These are phyloP conservation scores for Rosalia funebris DNA, from an alignment of 2,888 invertebrate genomes.

Conservation along the genomic window DNA sequence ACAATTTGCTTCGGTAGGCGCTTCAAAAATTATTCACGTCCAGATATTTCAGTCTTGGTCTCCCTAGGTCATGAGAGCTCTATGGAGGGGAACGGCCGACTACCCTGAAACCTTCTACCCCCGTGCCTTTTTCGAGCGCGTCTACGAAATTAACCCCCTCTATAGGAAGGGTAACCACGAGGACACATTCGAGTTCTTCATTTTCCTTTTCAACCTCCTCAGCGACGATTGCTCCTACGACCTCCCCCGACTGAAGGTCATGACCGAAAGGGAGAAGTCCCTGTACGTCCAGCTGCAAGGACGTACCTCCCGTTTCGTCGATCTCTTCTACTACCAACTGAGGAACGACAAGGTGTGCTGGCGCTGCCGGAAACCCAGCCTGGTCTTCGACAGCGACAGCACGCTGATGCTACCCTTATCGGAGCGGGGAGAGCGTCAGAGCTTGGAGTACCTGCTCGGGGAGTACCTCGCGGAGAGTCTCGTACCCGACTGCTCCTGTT, in stretches of 20 bases:
- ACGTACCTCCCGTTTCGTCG: conserved; percentile 53
- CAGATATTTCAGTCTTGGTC: background rate
- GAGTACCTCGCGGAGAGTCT: background rate
- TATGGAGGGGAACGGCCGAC: background rate
- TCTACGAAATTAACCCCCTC: conserved; percentile 46
- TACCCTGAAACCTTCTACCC: background rate
- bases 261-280: conserved; percentile 52
- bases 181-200: conserved; percentile 58
- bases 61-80: background rate
- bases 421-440: background rate
- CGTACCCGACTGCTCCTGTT: conserved; percentile 46
- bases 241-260: conserved; percentile 25
- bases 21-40: too few relatives aligned
- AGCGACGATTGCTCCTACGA: background rate
- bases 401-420: conserved; percentile 54
- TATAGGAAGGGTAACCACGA: conserved; percentile 60
- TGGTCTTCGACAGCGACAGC: conserved; percentile 55
- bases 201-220: background rate
- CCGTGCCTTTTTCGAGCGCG: conserved; percentile 33
- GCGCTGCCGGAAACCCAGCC: conserved; percentile 45
- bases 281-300: conserved; percentile 55
- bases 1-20: background rate
- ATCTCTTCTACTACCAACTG: conserved; percentile 57
- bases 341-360: conserved; percentile 50
- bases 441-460: background rate